Percentiles rank a stretch among this genome's conserved stretches.
Evolutionary conservation across 2,797 vertebrate species (phyloP).

Genomic region (Falco columbarius): DNA sequence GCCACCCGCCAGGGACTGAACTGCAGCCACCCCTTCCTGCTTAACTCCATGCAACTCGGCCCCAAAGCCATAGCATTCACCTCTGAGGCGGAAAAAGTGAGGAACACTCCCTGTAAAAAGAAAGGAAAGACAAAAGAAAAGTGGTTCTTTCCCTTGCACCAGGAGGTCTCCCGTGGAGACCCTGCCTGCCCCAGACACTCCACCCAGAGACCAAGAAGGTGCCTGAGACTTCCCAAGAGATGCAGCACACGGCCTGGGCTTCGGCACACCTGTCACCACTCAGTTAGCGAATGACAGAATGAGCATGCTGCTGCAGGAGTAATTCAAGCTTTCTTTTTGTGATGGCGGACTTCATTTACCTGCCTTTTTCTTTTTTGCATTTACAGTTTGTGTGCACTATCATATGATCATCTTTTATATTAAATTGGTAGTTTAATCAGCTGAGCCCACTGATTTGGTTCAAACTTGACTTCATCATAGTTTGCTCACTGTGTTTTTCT

Average conservation of each 20-base stretch:
- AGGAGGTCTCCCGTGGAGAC: not conserved
- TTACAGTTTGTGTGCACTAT: not conserved
- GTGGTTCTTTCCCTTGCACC: rapidly evolving
- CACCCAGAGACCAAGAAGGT: not conserved
- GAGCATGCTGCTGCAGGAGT: not conserved
- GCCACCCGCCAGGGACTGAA: not conserved
- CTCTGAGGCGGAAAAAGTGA: not conserved
- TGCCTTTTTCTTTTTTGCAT: not conserved
- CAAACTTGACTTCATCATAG: not conserved
- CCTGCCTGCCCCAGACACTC: not conserved
- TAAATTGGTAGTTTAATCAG: not conserved
- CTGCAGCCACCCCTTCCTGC: not conserved
- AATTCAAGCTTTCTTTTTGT: not conserved
- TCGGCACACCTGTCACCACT: not conserved
- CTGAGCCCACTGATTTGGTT: not conserved
- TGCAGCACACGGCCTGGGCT: rapidly evolving
- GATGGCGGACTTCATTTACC: not conserved
- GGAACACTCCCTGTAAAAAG: not conserved
- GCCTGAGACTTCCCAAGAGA: not conserved
- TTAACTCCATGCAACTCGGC: not conserved
- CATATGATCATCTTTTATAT: not conserved
- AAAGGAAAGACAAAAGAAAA: not conserved
- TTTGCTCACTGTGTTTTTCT: not conserved
- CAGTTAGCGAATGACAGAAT: not conserved
- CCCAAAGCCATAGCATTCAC: not conserved